Conservation (phyloP, 2,797 vertebrate species). For the Gobio occitaniae region DNA sequence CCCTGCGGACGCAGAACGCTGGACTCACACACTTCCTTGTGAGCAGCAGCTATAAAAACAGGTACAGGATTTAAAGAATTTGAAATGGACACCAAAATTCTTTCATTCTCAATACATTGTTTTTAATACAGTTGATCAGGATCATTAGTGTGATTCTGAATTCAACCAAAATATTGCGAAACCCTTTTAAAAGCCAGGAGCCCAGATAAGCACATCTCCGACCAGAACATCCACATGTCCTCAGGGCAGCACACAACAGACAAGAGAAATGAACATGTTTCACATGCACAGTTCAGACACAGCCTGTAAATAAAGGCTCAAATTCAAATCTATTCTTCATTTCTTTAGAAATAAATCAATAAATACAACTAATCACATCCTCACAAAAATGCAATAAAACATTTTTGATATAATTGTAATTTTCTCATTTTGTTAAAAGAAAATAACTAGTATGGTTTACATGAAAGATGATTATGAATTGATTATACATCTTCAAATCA, state of each 20-base stretch:
- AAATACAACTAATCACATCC: not conserved
- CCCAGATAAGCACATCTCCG: conserved; percentile 27
- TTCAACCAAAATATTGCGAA: not conserved
- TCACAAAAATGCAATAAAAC: not conserved
- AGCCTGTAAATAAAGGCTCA: not conserved
- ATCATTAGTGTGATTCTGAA: not conserved
- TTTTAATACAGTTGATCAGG: not conserved
- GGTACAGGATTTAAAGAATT: not conserved
- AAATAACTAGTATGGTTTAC: not conserved
- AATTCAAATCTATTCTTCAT: not conserved
- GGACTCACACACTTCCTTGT: conserved; percentile 41
- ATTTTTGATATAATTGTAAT: not conserved
- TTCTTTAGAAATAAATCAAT: not conserved
- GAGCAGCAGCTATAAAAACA: conserved; percentile 19
- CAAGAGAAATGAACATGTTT: conserved; percentile 37
- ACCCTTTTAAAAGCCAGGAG: conserved; percentile 9
- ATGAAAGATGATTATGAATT: not conserved
- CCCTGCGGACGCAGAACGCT: conserved; percentile 41
- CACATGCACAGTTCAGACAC: conserved; percentile 27
- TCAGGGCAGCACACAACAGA: conserved; percentile 34
- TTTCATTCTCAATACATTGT: not conserved
- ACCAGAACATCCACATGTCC: conserved; percentile 36
- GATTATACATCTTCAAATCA: too few species aligned
- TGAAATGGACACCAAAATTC: not conserved
- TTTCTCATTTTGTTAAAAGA: not conserved